Conservation (phyloP, 2,113 vertebrate species). For the Gnathochromis pfefferi region DNA sequence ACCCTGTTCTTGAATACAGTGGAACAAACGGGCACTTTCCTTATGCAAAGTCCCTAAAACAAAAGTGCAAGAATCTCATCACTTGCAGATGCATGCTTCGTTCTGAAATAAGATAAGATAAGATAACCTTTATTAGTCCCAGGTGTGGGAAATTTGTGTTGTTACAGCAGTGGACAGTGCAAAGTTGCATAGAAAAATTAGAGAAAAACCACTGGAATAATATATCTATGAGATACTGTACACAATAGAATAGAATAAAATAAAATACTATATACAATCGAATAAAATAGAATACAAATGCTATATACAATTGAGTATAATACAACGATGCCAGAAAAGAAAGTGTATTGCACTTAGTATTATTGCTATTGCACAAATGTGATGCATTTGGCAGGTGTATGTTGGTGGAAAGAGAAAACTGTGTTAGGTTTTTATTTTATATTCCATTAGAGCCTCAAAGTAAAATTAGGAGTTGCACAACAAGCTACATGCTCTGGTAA, state of each 20-base stretch:
- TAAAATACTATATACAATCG: background rate
- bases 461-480: background rate
- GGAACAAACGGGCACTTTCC: background rate
- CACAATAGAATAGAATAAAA: background rate
- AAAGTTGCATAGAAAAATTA: background rate
- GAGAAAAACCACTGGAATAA: background rate
- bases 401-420: background rate
- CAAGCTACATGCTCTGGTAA: background rate
- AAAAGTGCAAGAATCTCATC: background rate
- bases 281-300: too few relatives aligned
- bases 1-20: background rate
- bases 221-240: background rate
- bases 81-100: background rate
- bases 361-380: background rate
- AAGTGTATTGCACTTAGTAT: background rate
- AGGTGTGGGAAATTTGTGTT: background rate
- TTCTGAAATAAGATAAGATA: background rate
- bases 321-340: background rate
- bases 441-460: background rate
- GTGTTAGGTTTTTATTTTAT: background rate
- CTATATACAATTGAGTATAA: background rate
- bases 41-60: background rate
- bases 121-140: background rate
- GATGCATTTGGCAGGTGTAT: background rate
- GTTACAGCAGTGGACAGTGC: background rate